Evolutionary conservation across 2,113 vertebrate species (phyloP).

Genomic region (Oncorhynchus clarkii): DNA sequence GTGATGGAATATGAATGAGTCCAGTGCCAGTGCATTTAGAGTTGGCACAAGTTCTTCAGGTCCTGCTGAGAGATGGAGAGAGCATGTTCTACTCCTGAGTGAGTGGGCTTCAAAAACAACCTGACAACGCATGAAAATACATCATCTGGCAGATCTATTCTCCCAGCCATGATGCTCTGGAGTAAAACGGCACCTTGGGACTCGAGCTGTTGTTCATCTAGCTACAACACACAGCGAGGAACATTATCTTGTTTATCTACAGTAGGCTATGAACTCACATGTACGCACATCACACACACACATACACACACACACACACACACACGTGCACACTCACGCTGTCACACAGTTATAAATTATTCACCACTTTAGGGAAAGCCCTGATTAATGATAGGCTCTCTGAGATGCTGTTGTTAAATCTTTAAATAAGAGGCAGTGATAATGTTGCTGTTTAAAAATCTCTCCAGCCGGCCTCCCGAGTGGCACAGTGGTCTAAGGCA

Average conservation of each 20-base stretch:
- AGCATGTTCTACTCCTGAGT: slow-evolving; percentile 16
- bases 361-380: slow-evolving; percentile 32
- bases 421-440: background rate
- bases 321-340: slow-evolving; percentile 25
- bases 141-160: slow-evolving; percentile 49
- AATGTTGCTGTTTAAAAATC: slow-evolving; percentile 12
- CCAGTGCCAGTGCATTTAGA: slow-evolving; percentile 19
- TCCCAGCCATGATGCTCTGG: slow-evolving; percentile 43
- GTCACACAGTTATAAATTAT: slow-evolving; percentile 30
- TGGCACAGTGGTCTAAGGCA: too few species aligned
- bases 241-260: slow-evolving; percentile 63
- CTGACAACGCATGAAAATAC: slow-evolving; percentile 55
- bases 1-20: slow-evolving; percentile 5
- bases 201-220: slow-evolving; percentile 52
- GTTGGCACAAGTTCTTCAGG: slow-evolving; percentile 30
- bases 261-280: slow-evolving; percentile 17
- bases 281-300: background rate
- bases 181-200: slow-evolving; percentile 61
- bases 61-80: slow-evolving; percentile 22
- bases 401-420: slow-evolving; percentile 29
- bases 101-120: slow-evolving; percentile 53
- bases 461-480: background rate
- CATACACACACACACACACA: slow-evolving; percentile 7
- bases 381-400: slow-evolving; percentile 20
- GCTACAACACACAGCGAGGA: slow-evolving; percentile 33